Evolutionary conservation across 2,888 invertebrate genomes (phyloP).

Genomic region (Polietes domitor): DNA sequence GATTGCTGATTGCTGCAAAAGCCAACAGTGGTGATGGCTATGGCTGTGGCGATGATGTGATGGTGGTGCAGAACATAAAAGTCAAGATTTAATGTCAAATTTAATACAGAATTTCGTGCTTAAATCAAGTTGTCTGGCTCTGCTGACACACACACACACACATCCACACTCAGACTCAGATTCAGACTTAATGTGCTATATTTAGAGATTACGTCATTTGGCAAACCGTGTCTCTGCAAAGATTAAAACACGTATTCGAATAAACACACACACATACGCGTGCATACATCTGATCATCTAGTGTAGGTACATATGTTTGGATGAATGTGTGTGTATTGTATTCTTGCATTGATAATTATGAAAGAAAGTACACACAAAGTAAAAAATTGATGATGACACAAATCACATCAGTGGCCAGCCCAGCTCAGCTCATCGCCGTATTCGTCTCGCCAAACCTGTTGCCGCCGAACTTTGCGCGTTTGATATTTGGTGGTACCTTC

Average conservation of each 20-base stretch:
- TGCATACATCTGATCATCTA: background rate
- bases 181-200: conserved; percentile 14
- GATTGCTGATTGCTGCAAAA: no score
- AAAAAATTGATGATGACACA: no score
- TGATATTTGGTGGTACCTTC: no score
- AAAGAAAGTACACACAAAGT: background rate
- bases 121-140: conserved; percentile 8
- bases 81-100: conserved; percentile 20
- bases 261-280: background rate
- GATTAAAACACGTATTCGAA: conserved; percentile 14
- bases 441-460: no score
- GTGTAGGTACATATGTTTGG: background rate
- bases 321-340: background rate
- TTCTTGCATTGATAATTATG: background rate
- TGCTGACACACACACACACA: no score
- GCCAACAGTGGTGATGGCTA: background rate
- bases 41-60: background rate
- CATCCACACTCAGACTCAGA: background rate
- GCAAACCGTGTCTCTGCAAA: conserved; percentile 14
- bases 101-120: background rate
- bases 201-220: conserved; percentile 64
- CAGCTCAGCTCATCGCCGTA: no score
- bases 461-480: no score
- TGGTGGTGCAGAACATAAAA: conserved; percentile 17
- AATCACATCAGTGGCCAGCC: no score